Percentiles rank a stretch among this genome's conserved stretches.
phyloP scores from a whole-genome alignment of 2,888 invertebrate genomes.

The Drosophila kuntzei region DNA sequence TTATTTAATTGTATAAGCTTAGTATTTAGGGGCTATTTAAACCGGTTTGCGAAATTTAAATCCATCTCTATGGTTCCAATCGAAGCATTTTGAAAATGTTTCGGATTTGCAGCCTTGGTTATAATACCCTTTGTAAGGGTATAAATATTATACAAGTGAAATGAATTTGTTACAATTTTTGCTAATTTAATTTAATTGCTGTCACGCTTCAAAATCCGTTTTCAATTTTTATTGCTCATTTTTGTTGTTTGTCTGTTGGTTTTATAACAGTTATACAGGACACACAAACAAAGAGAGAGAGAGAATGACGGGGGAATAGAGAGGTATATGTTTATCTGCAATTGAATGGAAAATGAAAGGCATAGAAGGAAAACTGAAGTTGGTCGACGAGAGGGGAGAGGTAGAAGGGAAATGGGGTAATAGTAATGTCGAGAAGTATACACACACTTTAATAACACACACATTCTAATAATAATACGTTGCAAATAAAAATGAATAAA shows the following conservation, averaged over 20 bases:
- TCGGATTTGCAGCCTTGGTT: too few species aligned
- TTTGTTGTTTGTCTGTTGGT: constrained; percentile 16
- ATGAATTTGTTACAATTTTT: constrained; percentile 61
- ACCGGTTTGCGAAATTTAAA: too few species aligned
- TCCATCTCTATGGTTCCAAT: too few species aligned
- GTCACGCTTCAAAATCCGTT: constrained; percentile 34
- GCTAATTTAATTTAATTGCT: constrained; percentile 75
- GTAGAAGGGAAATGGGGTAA: not conserved
- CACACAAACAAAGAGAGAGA: constrained; percentile 7
- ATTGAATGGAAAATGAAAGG: constrained; percentile 62
- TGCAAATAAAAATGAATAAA: constrained; percentile 35
- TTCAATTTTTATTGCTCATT: not conserved
- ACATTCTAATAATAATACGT: constrained; percentile 60
- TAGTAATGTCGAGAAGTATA: constrained; percentile 14
- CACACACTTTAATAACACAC: constrained; percentile 29
- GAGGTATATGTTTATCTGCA: constrained; percentile 55
- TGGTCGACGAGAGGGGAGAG: not conserved
- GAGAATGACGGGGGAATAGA: too few species aligned
- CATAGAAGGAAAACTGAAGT: not conserved
- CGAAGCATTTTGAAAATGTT: too few species aligned
- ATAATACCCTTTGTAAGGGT: not conserved
- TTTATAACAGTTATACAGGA: constrained; percentile 7
- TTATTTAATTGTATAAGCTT: too few species aligned
- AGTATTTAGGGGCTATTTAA: too few species aligned
- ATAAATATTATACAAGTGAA: too few species aligned